Percentiles rank a stretch among this genome's conserved stretches.
These are phyloP conservation scores for Rynchops niger DNA, from an alignment of 2,113 vertebrate species.

Conservation along the genomic window DNA sequence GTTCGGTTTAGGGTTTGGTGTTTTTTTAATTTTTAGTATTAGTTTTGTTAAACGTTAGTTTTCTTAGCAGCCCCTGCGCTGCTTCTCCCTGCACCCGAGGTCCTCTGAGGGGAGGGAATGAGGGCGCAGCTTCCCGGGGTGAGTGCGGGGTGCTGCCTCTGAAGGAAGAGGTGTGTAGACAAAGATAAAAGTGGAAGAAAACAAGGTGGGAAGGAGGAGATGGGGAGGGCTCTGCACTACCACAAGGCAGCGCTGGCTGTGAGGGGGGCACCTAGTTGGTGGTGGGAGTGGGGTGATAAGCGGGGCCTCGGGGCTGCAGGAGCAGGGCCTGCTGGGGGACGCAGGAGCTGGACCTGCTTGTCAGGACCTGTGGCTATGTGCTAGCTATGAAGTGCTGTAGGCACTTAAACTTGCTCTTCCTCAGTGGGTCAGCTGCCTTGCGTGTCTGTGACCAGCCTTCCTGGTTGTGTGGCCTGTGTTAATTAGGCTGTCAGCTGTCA, in stretches of 20 bases:
- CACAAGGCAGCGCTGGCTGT: fast-evolving
- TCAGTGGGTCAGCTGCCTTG: neutral
- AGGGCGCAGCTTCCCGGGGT: neutral
- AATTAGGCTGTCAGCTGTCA: neutral
- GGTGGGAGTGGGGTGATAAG: neutral
- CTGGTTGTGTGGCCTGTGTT: neutral
- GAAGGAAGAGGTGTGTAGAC: neutral
- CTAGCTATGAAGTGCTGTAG: fast-evolving
- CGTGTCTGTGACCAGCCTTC: neutral
- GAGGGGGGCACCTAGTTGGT: fast-evolving
- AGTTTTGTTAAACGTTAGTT: fast-evolving
- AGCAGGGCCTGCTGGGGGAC: neutral
- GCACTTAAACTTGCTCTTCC: neutral
- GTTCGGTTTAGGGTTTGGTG: neutral
- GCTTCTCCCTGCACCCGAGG: fast-evolving
- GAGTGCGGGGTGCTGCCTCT: neutral
- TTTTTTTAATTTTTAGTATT: neutral
- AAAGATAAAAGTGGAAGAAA: fast-evolving
- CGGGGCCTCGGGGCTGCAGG: neutral
- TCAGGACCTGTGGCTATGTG: neutral
- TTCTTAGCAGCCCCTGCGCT: neutral
- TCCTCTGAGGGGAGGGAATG: neutral
- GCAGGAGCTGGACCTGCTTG: neutral
- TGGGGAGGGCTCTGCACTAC: neutral
- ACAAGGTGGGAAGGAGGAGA: neutral